Percentiles rank a stretch among this genome's conserved stretches.
Conservation (phyloP, 2,797 vertebrate species). For the Semaprochilodus insignis region DNA sequence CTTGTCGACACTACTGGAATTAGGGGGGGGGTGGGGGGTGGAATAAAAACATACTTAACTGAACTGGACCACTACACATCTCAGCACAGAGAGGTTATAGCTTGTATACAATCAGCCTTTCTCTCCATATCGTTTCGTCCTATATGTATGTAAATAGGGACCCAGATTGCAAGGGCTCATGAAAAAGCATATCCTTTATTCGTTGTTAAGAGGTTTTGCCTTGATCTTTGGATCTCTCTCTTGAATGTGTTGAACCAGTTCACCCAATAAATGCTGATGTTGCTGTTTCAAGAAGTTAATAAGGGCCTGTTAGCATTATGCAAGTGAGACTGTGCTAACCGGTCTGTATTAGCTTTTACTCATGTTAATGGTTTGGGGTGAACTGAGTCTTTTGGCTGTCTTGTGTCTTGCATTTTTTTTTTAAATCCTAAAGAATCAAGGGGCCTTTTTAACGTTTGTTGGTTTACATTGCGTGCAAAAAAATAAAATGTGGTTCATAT, state of each 20-base stretch:
- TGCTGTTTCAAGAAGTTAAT: not conserved
- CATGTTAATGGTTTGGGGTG: not conserved
- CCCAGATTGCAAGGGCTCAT: not conserved
- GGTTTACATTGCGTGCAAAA: not conserved
- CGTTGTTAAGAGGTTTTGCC: not conserved
- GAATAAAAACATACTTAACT: not conserved
- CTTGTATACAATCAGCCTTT: not conserved
- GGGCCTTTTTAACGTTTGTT: constrained; percentile 43
- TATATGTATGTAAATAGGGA: constrained; percentile 20
- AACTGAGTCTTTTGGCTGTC: not conserved
- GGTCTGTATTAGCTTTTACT: not conserved
- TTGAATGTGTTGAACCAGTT: constrained; percentile 13
- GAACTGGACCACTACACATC: not conserved
- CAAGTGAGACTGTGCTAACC: constrained; percentile 29
- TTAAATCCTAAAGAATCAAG: constrained; percentile 13
- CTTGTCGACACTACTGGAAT: constrained; percentile 43
- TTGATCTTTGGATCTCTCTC: not conserved
- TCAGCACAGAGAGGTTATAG: not conserved
- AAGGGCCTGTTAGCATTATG: constrained; percentile 39
- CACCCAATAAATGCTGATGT: not conserved
- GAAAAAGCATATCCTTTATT: not conserved
- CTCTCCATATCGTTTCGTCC: not conserved
- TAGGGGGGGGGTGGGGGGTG: too few species aligned
- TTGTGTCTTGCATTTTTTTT: constrained; percentile 7
- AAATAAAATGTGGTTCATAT: not conserved